Percentiles rank a stretch among this genome's conserved stretches.
Conservation (phyloP, 1,140 invertebrate genomes). For the Maconellicoccus hirsutus region DNA sequence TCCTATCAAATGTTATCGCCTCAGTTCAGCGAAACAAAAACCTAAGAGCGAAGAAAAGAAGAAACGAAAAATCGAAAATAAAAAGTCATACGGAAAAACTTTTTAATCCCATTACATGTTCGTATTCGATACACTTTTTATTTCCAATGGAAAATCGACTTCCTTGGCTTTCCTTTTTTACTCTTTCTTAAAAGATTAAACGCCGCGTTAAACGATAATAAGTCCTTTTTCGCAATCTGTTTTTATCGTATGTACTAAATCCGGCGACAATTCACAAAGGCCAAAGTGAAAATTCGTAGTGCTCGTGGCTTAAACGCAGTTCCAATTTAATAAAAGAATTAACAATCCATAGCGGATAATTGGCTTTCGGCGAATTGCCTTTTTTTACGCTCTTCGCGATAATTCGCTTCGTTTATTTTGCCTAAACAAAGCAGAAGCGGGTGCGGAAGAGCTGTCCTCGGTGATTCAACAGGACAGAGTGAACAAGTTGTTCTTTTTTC, state of each 20-base stretch:
- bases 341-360: constrained; percentile 8
- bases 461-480: no score
- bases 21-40: not conserved
- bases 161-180: not conserved
- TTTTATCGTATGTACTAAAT: not conserved
- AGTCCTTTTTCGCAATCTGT: constrained; percentile 7
- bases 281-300: constrained; percentile 2
- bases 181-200: not conserved
- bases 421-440: no score
- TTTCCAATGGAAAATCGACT: constrained; percentile 4
- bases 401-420: no score
- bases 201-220: constrained; percentile 7
- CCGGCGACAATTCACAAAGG: constrained; percentile 7
- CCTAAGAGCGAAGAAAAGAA: not conserved
- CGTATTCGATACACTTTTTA: not conserved
- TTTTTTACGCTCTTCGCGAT: not conserved
- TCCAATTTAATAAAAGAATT: constrained; percentile 6
- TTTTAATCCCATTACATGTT: constrained; percentile 5
- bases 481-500: no score
- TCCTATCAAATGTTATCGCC: not conserved
- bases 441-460: no score
- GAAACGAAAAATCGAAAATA: not conserved
- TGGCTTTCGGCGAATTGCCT: not conserved
- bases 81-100: not conserved
- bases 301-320: not conserved